phyloP scores from a whole-genome alignment of 2,113 vertebrate species.

The Petromus typicus region DNA sequence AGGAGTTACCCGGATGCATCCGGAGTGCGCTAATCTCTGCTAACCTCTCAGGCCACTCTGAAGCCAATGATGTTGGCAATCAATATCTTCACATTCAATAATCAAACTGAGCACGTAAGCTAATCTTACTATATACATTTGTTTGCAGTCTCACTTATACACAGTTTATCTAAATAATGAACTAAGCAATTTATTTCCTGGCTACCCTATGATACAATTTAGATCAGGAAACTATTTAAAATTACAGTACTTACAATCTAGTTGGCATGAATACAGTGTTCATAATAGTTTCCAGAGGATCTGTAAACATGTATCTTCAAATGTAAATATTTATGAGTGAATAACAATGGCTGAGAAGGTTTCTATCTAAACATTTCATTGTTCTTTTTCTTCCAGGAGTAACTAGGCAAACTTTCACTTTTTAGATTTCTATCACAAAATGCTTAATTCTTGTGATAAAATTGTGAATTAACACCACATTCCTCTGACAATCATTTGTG shows the following conservation, averaged over 20 bases:
- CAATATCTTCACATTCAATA: neutral
- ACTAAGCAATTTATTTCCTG: neutral
- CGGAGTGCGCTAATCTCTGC: neutral
- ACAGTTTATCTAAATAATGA: neutral
- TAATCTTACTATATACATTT: neutral
- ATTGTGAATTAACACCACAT: neutral
- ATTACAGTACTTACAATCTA: neutral
- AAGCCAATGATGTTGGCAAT: neutral
- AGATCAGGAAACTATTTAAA: constrained; percentile 6
- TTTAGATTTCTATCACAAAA: neutral
- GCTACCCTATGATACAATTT: neutral
- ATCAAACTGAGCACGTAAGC: neutral
- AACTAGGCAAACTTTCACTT: neutral
- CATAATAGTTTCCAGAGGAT: neutral
- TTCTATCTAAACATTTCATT: neutral
- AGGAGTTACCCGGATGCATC: neutral
- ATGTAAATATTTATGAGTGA: neutral
- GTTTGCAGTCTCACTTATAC: neutral
- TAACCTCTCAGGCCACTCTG: neutral
- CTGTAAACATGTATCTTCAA: neutral
- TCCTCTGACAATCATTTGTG: constrained; percentile 15
- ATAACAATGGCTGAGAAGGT: neutral
- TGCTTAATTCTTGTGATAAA: neutral
- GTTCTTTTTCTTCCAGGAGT: constrained; percentile 26
- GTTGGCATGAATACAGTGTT: neutral